Percentiles rank a stretch among this genome's conserved stretches.
Evolutionary conservation across 1,140 invertebrate genomes (phyloP).

Genomic region (Cataglyphis hispanica): DNA sequence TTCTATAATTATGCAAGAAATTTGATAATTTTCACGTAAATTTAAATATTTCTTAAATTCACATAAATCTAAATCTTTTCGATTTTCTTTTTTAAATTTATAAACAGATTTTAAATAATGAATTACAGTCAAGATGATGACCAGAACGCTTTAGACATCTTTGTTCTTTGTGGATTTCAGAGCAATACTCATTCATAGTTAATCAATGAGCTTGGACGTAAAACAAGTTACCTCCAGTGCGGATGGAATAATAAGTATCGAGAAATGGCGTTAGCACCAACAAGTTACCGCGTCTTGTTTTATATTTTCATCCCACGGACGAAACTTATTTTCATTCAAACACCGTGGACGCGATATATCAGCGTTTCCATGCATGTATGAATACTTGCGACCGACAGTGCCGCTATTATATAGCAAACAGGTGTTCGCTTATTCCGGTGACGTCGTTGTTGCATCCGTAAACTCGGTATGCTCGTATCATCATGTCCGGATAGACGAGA

Average conservation of each 20-base stretch:
- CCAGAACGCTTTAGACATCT: background rate
- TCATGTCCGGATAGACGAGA: conserved; percentile 20
- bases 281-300: background rate
- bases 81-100: background rate
- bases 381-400: conserved; percentile 24
- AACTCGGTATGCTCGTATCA: conserved; percentile 16
- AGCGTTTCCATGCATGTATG: conserved; percentile 13
- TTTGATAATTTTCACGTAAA: background rate
- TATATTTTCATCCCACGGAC: conserved; percentile 15
- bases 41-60: no score
- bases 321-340: conserved; percentile 55
- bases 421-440: conserved; percentile 56
- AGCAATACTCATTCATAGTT: conserved; percentile 32
- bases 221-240: background rate
- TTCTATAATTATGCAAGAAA: background rate
- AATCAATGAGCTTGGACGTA: conserved; percentile 37
- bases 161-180: background rate
- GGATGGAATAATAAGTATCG: conserved; percentile 44
- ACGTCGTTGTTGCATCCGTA: conserved; percentile 49
- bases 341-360: conserved; percentile 31
- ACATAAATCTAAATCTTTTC: background rate
- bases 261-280: conserved; percentile 29
- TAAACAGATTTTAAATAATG: background rate
- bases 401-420: conserved; percentile 55
- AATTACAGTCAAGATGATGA: background rate